Evolutionary conservation across 2,797 vertebrate genomes (phyloP), one percentile per base, ranked within the genome.

Genomic region (Sardinella longiceps): DNA sequence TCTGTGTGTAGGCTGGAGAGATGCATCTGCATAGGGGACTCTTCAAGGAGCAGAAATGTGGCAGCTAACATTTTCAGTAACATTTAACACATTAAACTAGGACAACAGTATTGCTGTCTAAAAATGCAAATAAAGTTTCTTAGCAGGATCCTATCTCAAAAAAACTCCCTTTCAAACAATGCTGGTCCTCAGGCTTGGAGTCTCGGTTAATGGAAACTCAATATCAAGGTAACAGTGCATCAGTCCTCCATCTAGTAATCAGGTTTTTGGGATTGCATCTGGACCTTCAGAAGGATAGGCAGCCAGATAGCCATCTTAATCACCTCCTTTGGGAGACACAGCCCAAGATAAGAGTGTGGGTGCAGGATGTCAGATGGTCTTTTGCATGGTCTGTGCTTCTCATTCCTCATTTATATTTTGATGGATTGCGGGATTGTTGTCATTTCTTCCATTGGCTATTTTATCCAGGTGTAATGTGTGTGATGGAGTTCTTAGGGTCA

Each of bases 191-290:
- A 30, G 63, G 28, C 30, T 14, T 70, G 63, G 63, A 60, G 56
- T 60, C n/a, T n/a, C 10, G 56, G 7, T 60, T 60, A 60, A 60
- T 60, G 56, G 56, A 25, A 60, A 25, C 56, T 60, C 23, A 1
- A 25, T 60, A 60, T 60, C 56, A 60, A 60, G 56, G 56, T n/a
- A 60, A 25, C 56, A 60, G 56, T 3, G n/a, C 56, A 60, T 60
- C n/a, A 9, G n/a, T 2, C n/a, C 2, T n/a, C 56, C 15, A 33
- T 39, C 33, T 20, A 1, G 63, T 77, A 77, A 77, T 77, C 70
- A 77, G 70, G 37, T 77, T 77, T 77, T 37, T 77, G 18, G 37
- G 70, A 77, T 77, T 77, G 70, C 33, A 77, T 77, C 70, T 77
- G 37, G 70, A 77, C 70, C 70, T 77, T 77, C 70, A 77, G 20